Percentiles rank a stretch among this genome's conserved stretches.
These are phyloP conservation scores for Entomobrya multifasciata DNA, from an alignment of 2,888 invertebrate species.

Conservation along the genomic window DNA sequence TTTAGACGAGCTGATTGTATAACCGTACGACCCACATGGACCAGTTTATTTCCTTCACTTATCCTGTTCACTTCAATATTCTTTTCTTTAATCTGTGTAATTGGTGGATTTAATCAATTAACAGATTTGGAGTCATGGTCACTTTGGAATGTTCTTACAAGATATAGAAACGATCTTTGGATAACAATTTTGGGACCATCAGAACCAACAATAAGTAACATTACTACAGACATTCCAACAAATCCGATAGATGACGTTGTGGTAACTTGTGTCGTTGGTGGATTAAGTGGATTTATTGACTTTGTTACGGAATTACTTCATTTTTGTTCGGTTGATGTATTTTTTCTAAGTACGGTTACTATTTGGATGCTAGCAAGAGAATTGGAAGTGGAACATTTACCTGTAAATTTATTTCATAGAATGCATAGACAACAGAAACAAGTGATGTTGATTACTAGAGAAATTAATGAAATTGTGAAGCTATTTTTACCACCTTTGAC, in stretches of 20 bases:
- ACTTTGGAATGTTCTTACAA: neutral
- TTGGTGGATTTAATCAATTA: conserved; percentile 31
- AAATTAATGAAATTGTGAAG: conserved; percentile 41
- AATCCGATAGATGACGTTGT: neutral
- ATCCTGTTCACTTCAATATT: neutral
- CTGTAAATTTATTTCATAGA: neutral
- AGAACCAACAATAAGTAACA: neutral
- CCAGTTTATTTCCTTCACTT: neutral
- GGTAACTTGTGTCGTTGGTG: neutral
- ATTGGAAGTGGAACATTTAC: neutral
- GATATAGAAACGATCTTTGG: conserved; percentile 7
- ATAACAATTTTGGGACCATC: neutral
- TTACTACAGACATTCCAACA: neutral
- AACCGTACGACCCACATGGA: conserved; percentile 1
- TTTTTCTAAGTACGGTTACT: conserved; percentile 14
- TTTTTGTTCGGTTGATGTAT: conserved; percentile 27
- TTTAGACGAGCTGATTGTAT: conserved; percentile 3
- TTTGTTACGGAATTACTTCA: conserved; percentile 33
- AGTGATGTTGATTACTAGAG: neutral
- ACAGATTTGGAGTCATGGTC: conserved; percentile 11
- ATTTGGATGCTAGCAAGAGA: conserved; percentile 36
- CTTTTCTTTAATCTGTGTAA: conserved; percentile 17
- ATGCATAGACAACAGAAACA: conserved; percentile 37
- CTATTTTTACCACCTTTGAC: conserved; percentile 31
- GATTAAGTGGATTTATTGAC: conserved; percentile 4